Conservation (phyloP, 2,888 invertebrate species). For the Smittia aterrima region DNA sequence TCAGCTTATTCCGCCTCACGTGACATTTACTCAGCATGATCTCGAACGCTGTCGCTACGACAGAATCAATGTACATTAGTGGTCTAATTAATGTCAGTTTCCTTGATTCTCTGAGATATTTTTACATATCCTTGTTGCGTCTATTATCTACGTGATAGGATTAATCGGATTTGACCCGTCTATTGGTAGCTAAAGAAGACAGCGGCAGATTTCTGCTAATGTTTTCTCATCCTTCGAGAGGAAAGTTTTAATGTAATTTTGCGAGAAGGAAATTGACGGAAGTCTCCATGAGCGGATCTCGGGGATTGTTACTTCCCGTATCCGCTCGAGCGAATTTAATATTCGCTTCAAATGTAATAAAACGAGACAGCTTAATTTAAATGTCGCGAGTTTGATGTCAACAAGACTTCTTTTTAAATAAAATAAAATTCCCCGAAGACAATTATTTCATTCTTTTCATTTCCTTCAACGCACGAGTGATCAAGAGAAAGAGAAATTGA, state of each 20-base stretch:
- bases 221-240: neutral
- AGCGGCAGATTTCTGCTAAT: neutral
- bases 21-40: no score
- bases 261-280: conserved; percentile 13
- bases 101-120: neutral
- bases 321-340: neutral
- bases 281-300: conserved; percentile 11
- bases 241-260: neutral
- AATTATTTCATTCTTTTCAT: conserved; percentile 13
- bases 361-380: conserved; percentile 13
- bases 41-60: neutral
- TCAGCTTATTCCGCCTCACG: no score
- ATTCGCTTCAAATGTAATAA: neutral
- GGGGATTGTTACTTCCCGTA: neutral
- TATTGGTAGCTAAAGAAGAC: neutral
- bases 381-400: neutral
- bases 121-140: conserved; percentile 14
- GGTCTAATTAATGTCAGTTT: conserved; percentile 15
- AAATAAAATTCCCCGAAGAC: neutral
- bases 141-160: neutral
- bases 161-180: conserved; percentile 20
- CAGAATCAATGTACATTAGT: conserved; percentile 13
- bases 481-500: neutral
- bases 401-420: neutral
- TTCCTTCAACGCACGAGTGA: neutral